Percentiles rank a stretch among this genome's conserved stretches.
phyloP scores from a whole-genome alignment of 64 coral and sea anemone species.

The Pocillopora verrucosa region DNA sequence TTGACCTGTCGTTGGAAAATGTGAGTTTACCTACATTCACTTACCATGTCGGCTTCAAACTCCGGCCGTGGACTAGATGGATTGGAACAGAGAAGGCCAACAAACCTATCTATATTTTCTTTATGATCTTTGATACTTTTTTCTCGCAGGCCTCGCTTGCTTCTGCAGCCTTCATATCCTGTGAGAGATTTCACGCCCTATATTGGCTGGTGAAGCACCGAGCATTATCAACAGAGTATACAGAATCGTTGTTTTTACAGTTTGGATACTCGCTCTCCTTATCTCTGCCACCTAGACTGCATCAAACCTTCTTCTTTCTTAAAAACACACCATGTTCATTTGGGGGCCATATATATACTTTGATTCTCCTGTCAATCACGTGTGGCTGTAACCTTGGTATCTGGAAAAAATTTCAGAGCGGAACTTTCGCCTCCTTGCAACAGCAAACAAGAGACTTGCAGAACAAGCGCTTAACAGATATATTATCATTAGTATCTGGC shows the following conservation, averaged over 20 bases:
- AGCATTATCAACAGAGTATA: not conserved
- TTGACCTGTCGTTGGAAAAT: not conserved
- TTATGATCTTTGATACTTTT: not conserved
- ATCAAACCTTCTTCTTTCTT: not conserved
- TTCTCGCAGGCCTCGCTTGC: not conserved
- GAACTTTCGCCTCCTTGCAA: not conserved
- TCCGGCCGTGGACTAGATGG: not conserved
- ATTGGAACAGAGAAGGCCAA: too few relatives aligned
- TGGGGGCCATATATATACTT: not conserved
- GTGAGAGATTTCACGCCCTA: not conserved
- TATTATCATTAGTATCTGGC: not conserved
- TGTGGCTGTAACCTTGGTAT: not conserved
- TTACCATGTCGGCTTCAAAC: not conserved
- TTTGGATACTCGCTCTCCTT: not conserved
- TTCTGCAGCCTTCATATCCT: not conserved
- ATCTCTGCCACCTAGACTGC: not conserved
- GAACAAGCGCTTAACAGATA: not conserved
- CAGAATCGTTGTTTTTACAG: not conserved
- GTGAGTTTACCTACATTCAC: not conserved
- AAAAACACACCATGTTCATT: not conserved
- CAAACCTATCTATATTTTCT: not conserved
- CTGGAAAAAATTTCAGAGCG: not conserved
- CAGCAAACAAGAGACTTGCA: conserved; percentile 2
- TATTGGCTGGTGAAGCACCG: not conserved
- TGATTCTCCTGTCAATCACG: not conserved